phyloP scores from a whole-genome alignment of 1,140 invertebrate genomes.

The Apis mellifera region DNA sequence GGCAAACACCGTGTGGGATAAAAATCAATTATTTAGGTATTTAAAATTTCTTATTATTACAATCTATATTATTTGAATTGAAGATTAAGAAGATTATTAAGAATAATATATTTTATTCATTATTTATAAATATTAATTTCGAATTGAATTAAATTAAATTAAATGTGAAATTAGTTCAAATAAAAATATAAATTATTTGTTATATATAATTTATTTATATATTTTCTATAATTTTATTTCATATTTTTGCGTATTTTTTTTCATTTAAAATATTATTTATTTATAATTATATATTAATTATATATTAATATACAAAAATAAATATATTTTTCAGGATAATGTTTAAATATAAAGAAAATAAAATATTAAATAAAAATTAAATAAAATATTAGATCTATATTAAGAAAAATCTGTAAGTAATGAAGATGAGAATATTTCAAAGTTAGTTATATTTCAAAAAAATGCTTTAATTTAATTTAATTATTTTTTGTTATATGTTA shows the following conservation, averaged over 20 bases:
- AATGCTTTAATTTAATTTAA: background rate
- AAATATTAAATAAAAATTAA: background rate
- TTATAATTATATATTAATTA: background rate
- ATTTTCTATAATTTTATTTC: background rate
- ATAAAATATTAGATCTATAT: background rate
- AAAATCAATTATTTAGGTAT: constrained; percentile 82
- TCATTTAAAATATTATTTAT: background rate
- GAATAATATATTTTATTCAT: background rate
- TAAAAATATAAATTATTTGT: background rate
- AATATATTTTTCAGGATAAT: background rate
- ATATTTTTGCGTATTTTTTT: background rate
- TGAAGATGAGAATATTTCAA: background rate
- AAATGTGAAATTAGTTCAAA: too few species aligned
- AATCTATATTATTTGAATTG: too few species aligned
- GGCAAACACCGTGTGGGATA: constrained; percentile 86
- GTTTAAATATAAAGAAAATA: background rate
- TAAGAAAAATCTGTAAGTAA: background rate
- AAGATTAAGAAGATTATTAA: too few species aligned
- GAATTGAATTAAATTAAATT: too few species aligned
- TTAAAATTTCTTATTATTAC: background rate
- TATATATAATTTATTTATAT: background rate
- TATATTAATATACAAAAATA: background rate
- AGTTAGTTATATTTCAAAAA: background rate
- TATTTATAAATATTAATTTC: background rate
- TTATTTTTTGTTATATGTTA: background rate